Evolutionary conservation across 1,140 invertebrate genomes (phyloP).

Genomic region (Zaprionus gabonicus): DNA sequence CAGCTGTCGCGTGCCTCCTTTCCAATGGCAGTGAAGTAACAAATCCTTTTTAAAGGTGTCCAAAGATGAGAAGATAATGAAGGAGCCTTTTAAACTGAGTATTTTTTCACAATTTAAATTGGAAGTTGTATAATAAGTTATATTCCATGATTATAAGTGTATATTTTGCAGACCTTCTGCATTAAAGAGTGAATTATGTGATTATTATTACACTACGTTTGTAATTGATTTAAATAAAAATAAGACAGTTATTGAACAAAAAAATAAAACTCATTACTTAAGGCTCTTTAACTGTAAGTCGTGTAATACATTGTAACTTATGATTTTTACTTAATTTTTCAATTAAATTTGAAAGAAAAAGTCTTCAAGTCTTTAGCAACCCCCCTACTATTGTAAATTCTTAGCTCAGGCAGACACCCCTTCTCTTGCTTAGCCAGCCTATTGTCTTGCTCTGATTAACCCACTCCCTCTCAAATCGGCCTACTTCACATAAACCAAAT

Average conservation of each 20-base stretch:
- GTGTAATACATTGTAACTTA: not conserved
- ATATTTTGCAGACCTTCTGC: too few species aligned
- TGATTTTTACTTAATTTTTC: not conserved
- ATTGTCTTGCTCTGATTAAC: conserved; percentile 23
- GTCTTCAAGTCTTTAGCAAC: not conserved
- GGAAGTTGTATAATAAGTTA: not conserved
- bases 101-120: not conserved
- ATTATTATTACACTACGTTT: too few species aligned
- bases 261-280: too few species aligned
- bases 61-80: not conserved
- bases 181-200: too few species aligned
- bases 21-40: not conserved
- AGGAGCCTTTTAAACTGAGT: not conserved
- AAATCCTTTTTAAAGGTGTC: not conserved
- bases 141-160: not conserved
- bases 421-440: not conserved
- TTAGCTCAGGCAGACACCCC: not conserved
- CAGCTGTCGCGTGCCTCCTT: conserved; percentile 16
- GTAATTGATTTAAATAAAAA: too few species aligned
- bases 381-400: not conserved
- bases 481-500: conserved; percentile 9
- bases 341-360: not conserved
- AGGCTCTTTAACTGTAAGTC: not conserved
- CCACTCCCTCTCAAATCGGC: not conserved
- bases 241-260: too few species aligned